A percentile compares a stretch with the other conserved stretches of the same genome.
Conservation (phyloP, 2,888 invertebrate genomes). For the Nemotelus pantherinus region DNA sequence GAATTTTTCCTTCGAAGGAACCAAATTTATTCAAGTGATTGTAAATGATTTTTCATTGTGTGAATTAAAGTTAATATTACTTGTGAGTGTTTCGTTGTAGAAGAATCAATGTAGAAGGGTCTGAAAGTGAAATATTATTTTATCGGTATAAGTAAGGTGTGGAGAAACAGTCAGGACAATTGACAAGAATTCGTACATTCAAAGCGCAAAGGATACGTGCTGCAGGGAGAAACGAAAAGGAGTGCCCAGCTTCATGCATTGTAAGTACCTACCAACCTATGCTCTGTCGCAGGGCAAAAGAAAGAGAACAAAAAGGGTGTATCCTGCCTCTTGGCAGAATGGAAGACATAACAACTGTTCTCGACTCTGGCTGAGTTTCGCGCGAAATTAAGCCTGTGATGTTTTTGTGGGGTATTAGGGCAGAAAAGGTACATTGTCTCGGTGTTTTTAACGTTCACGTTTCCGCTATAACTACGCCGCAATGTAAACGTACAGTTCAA, state of each 20-base stretch:
- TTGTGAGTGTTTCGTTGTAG: too few species aligned
- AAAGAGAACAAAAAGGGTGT: background rate
- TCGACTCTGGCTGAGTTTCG: background rate
- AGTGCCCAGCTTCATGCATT: background rate
- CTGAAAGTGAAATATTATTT: too few species aligned
- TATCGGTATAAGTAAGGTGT: background rate
- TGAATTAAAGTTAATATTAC: too few species aligned
- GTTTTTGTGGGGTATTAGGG: slow-evolving; percentile 30
- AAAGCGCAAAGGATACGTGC: slow-evolving; percentile 6
- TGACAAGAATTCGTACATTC: background rate
- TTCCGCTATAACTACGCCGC: too few species aligned
- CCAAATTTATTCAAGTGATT: too few species aligned
- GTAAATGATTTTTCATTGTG: too few species aligned
- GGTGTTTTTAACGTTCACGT: background rate
- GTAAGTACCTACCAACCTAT: background rate
- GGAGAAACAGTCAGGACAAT: background rate
- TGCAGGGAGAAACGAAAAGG: background rate
- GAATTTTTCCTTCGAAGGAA: too few species aligned
- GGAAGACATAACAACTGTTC: background rate
- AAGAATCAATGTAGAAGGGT: too few species aligned
- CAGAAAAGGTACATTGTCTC: slow-evolving; percentile 24
- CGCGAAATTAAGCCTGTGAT: background rate
- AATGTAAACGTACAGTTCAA: too few species aligned
- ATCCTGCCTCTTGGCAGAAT: background rate
- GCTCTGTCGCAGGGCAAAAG: background rate